Base-by-base conservation (phyloP, 2,888 invertebrate genomes). In the Drosophila barbarae region DNA sequence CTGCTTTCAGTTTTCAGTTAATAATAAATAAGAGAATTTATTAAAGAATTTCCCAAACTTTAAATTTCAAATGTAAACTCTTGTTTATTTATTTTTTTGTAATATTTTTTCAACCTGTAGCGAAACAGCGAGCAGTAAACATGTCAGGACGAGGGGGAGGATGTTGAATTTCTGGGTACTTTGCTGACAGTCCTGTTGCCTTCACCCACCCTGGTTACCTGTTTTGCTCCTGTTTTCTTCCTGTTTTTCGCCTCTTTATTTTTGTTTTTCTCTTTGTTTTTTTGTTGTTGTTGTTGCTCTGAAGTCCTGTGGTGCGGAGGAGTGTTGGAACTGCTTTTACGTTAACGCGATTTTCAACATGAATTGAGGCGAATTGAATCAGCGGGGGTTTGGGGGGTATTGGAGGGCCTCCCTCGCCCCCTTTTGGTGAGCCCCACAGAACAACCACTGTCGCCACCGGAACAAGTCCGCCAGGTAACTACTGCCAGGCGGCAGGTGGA, bases 311-410 rank as follows among this genome's bases (percentile, higher is more conserved):
- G 35, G 55, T 6, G 55, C 36, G 35, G 30, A 32, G 46, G 46
- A 47, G 36, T 35, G 42, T 23, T 56, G 36, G 52, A 28, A 55
- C 55, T 69, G 69, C 52, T 69, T 69, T 70, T 57, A 18, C 56
- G 71, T 71, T 70, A 65, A 70, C 58, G 70, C 64, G 70, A 70
- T 71, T 64, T 70, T 70, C 71, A 71, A 71, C 71, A 58, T 64
- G 70, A 70, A 58, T 71, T 64, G 70, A 52, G 55, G 71, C 70
- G 71, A 70, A 70, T 70, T 71, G 58, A 70, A 70, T 70, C 65
- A 69, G 21, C 44, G 53, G 63, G 41, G 18, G 13, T 12, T 5
- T 18, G 1, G 7, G 34, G 18, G 41, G 41, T 13, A 41, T 21
- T 5, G 18, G 12, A 38, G 38, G 38, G 4, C 21, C 21, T 21